Evolutionary conservation across 2,113 vertebrate species (phyloP), one percentile per base, ranked within the genome.

Genomic region (Mungos mungo): DNA sequence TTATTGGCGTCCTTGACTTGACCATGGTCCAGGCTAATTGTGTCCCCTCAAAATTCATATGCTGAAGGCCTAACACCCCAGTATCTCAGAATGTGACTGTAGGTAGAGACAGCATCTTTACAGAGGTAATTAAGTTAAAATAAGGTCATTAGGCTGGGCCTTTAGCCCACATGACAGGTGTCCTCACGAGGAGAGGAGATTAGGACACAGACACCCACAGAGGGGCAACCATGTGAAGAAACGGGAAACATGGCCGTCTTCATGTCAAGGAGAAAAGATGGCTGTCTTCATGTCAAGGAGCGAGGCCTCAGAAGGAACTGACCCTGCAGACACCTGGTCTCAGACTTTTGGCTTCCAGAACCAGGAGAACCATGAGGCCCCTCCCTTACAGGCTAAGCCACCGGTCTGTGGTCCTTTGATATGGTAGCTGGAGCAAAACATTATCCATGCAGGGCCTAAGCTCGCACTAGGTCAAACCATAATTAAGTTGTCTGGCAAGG

Each of bases 361-460:
- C 5, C 2, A 6, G 18, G 72, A 65, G 31, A 31, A 47, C 45
- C 45, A 47, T 47, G 45, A 47, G 45, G 10, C 45, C 10, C 45
- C 45, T 47, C 45, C 45, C 45, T 47, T 47, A 47, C 10, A 10
- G 7, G 45, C 45, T 47, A 47, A 23, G 31, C 35, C 25, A 6
- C 4, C 21, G 0, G 18, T 18, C 76, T 10, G 4, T 10, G 13
- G 7, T 15, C 1, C 29, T 12, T 11, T 21, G 25, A 25, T 21
- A 80, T 0, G 0, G 31, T 45, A 38, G 31, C 60, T 69, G 21
- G 18, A 35, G 11, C 4, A 19, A 13, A 71, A 21, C 57, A 5
- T 10, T 50, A 33, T 29, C 57, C 0, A 8, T 19, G 88, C 45
- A 31, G 7, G 47, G 0, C 3, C 33, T 21, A 25, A 52, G 76